A percentile compares a stretch with the other conserved stretches of the same genome.
phyloP scores from a whole-genome alignment of 2,113 vertebrate genomes.

The Thamnaconus septentrionalis region DNA sequence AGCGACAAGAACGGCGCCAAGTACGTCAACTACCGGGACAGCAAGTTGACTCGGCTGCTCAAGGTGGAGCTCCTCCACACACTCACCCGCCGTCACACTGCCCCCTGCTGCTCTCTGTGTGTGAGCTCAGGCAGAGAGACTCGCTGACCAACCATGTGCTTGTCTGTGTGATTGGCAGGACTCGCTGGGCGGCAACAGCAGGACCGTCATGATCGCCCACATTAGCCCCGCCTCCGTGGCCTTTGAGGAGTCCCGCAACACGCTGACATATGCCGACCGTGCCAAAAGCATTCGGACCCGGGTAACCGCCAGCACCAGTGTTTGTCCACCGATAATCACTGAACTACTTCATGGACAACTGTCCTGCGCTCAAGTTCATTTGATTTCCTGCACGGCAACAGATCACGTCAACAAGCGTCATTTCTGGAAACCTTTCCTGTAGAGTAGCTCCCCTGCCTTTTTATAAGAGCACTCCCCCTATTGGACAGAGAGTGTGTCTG shows the following conservation, averaged over 20 bases:
- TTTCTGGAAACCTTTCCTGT: too few species aligned
- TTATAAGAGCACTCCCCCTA: too few species aligned
- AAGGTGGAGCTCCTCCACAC: slow-evolving; percentile 76
- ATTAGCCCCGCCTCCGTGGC: slow-evolving; percentile 89
- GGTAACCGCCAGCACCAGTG: slow-evolving; percentile 61
- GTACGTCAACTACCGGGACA: slow-evolving; percentile 92
- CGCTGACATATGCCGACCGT: slow-evolving; percentile 86
- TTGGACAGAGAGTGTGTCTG: too few species aligned
- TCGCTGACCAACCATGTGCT: background rate
- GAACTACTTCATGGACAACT: too few species aligned
- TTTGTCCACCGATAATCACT: too few species aligned
- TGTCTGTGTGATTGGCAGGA: slow-evolving; percentile 73
- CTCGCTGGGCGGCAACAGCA: slow-evolving; percentile 88
- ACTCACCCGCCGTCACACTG: background rate
- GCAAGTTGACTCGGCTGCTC: slow-evolving; percentile 90
- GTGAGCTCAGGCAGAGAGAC: too few species aligned
- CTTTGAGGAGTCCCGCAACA: slow-evolving; percentile 91
- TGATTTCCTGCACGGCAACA: too few species aligned
- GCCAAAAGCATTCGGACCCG: slow-evolving; percentile 89
- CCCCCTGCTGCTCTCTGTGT: too few species aligned
- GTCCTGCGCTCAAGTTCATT: background rate
- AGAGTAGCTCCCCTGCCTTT: too few species aligned
- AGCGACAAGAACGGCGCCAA: slow-evolving; percentile 82
- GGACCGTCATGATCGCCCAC: slow-evolving; percentile 93
- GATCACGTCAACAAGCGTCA: too few species aligned